Evolutionary conservation across 2,888 invertebrate species (phyloP), one percentile per base, ranked within the genome.

Genomic region (Arrhopalites spinosus): DNA sequence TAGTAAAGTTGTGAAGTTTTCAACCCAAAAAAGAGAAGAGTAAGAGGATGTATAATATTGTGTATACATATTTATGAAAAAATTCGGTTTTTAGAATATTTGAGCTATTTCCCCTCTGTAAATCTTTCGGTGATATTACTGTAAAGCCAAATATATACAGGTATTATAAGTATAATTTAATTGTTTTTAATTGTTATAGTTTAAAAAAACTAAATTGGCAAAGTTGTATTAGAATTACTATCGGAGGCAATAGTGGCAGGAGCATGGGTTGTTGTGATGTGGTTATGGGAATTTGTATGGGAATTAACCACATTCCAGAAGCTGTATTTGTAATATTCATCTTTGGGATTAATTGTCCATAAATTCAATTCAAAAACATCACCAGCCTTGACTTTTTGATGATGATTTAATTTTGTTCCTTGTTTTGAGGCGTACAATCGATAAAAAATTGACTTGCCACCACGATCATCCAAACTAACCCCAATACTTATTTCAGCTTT

Each of bases 341-440:
- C 74, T 30, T 69, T 75, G 13, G 74, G 74, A 27, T 45, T 45
- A 25, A 75, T 75, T 1, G 74, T 75, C 70, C 74, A 75, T 5
- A 75, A 25, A 47, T 75, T 75, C 29, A 75, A 29, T 29, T 69
- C 74, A 29, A 30, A 53, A 20, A 63, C n/a, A 1, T 75, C 74
- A 36, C 69, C 69, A 47, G 36, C 36, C 36, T 36, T 36, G 36
- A 11, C 59, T 59, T 23, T 50, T n/a, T 23, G 36, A 36, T 36
- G 36, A 36, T 36, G 3, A 7, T 36, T 3, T 11, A 36, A 36
- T 36, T 36, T 36, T 7, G 50, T 20, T 15, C 59, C 23, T 56
- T 74, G 74, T 11, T 75, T 75, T 30, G 69, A 69, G 23, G 69
- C 74, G 20, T 75, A 75, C 30, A 75, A 27, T n/a, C 74, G 43